A percentile compares a stretch with the other conserved stretches of the same genome.
These are phyloP conservation scores for Silvanus unidentatus DNA, from an alignment of 2,888 invertebrate genomes.

Conservation along the genomic window DNA sequence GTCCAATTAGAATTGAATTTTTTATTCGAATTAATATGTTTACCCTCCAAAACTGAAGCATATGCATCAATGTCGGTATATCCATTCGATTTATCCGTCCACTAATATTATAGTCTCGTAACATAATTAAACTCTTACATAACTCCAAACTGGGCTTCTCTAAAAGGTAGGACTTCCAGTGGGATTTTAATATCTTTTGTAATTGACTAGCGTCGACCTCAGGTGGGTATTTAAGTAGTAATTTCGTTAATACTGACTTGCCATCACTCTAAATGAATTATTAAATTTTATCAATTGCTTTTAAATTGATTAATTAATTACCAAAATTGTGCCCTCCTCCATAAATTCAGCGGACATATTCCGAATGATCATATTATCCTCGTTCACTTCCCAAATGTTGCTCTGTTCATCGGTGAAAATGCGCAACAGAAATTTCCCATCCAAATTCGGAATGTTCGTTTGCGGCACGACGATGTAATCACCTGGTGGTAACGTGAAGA, in stretches of 20 bases:
- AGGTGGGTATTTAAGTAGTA: conserved; percentile 52
- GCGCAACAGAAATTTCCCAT: conserved; percentile 65
- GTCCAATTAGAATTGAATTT: not conserved
- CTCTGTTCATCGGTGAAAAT: conserved; percentile 68
- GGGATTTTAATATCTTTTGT: conserved; percentile 54
- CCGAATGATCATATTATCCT: conserved; percentile 65
- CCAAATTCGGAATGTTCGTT: conserved; percentile 61
- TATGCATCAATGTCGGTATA: conserved; percentile 58
- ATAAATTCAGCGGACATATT: conserved; percentile 57
- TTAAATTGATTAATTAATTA: conserved; percentile 34
- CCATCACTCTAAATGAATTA: conserved; percentile 48
- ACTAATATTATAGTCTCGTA: conserved; percentile 60
- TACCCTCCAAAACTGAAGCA: conserved; percentile 62
- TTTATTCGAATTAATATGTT: conserved; percentile 12
- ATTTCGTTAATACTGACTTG: conserved; percentile 49
- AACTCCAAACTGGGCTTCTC: conserved; percentile 60
- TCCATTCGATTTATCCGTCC: conserved; percentile 57
- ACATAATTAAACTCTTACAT: conserved; percentile 63
- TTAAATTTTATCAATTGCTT: not conserved
- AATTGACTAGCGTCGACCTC: conserved; percentile 58
- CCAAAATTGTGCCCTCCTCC: conserved; percentile 52
- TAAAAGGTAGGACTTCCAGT: conserved; percentile 54
- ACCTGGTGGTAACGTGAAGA: conserved; percentile 68
- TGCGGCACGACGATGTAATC: conserved; percentile 70
- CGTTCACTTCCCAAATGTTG: conserved; percentile 73